Evolutionary conservation across 2,797 vertebrate genomes (phyloP), one percentile per base, ranked within the genome.

Genomic region (Calcarius lapponicus): DNA sequence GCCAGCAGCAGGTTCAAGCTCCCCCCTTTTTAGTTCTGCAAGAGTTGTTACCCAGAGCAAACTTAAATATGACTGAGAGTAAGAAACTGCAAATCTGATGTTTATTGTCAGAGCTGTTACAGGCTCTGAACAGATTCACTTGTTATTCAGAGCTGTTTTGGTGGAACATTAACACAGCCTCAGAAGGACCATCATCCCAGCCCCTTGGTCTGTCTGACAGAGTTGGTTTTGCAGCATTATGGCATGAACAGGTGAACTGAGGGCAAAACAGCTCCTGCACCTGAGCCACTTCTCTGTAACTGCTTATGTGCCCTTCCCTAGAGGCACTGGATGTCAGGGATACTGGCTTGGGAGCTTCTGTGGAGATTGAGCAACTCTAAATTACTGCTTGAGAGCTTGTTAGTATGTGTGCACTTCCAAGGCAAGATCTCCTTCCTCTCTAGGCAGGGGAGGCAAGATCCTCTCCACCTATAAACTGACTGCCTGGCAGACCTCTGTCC

Each of bases 391-490:
- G 0, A 14, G 48, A 71, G 38, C 38, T 74, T 50, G 31, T 42
- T 13, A 22, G 32, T 40, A 40, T 40, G 38, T 13, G 38, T 25
- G 11, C 40, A 57, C 12, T 87, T 85, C 36, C 1, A 11, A 86
- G 85, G 45, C 34, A n/a, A 29, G 38, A 36, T 56, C 56, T 91
- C 22, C 6, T 67, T 26, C 19, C 38, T 82, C 5, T 1, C 1
- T 36, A 56, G 65, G 56, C 13, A 60, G 31, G 65, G 73, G 78
- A 60, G 40, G 45, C 36, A 75, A 61, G 40, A 69, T 90, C 38
- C 31, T 81, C 7, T 88, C 17, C 2, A 21, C 7, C 28, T 40
- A 0, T 25, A 0, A 17, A 19, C 9, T 4, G 6, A 1, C 28
- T 66, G 43, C 38, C 48, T 76, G 50, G 21, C 67, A 76, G 42